phyloP scores from a whole-genome alignment of 2,888 invertebrate genomes.

The Agrypnus murinus region DNA sequence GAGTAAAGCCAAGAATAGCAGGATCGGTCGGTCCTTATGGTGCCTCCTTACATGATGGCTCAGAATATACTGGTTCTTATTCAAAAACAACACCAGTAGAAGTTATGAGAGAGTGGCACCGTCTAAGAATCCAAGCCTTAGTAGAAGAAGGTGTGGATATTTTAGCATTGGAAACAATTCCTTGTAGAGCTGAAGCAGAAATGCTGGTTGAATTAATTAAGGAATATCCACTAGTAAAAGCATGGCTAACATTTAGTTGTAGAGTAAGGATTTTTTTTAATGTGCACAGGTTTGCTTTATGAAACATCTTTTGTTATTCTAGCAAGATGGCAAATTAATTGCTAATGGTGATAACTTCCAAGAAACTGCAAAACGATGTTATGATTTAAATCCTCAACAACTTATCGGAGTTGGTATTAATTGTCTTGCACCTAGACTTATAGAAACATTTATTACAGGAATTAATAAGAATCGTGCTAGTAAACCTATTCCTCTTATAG shows the following conservation, averaged over 20 bases:
- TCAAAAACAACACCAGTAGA: constrained; percentile 78
- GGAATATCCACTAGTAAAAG: constrained; percentile 85
- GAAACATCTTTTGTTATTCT: constrained; percentile 37
- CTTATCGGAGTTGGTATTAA: constrained; percentile 93
- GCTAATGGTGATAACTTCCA: constrained; percentile 88
- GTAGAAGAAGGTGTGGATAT: constrained; percentile 88
- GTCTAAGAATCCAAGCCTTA: constrained; percentile 85
- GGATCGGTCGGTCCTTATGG: constrained; percentile 96
- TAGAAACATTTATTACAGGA: constrained; percentile 76
- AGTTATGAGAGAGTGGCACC: constrained; percentile 87
- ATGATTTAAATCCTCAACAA: constrained; percentile 76
- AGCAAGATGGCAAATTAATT: constrained; percentile 77
- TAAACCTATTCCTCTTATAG: constrained; percentile 82
- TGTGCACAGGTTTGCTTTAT: no score
- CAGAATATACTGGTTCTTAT: constrained; percentile 94
- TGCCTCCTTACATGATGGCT: constrained; percentile 91
- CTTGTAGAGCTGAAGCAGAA: constrained; percentile 87
- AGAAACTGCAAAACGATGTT: constrained; percentile 82
- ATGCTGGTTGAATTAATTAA: constrained; percentile 86
- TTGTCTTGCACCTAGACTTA: constrained; percentile 83
- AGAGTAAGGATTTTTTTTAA: constrained; percentile 74
- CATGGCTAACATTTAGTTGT: constrained; percentile 93
- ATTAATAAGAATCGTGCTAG: constrained; percentile 73
- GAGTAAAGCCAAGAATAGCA: constrained; percentile 78
- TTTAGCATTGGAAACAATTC: constrained; percentile 94